A percentile compares a stretch with the other conserved stretches of the same genome.
These are phyloP conservation scores for Polyploca ridens DNA, from an alignment of 2,888 invertebrate species.

Conservation along the genomic window DNA sequence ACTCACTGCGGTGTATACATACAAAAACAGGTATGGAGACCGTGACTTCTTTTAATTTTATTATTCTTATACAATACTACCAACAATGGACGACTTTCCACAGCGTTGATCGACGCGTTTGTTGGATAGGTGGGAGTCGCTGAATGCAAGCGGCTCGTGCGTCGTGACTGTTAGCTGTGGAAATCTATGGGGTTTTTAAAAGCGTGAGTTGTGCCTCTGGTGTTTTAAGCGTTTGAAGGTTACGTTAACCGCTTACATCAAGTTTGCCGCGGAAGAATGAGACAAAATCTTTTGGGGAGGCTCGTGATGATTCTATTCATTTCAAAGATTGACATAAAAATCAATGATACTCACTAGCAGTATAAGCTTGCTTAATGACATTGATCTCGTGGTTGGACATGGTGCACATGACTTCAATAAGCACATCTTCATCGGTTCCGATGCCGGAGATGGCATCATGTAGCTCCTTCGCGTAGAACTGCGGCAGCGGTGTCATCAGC, in stretches of 20 bases:
- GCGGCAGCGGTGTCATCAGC: constrained; percentile 92
- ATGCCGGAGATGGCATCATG: constrained; percentile 93
- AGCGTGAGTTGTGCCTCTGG: too few relatives aligned
- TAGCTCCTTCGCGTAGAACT: constrained; percentile 93
- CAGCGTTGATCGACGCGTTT: neutral
- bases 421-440: constrained; percentile 93
- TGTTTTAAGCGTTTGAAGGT: too few relatives aligned
- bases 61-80: neutral
- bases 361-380: constrained; percentile 91
- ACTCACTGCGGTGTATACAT: neutral
- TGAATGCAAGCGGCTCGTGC: too few relatives aligned
- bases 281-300: too few relatives aligned
- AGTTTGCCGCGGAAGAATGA: too few relatives aligned
- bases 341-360: constrained; percentile 86
- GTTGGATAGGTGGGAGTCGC: too few relatives aligned
- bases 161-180: too few relatives aligned
- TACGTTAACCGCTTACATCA: too few relatives aligned
- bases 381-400: constrained; percentile 93
- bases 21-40: neutral
- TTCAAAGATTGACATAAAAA: too few relatives aligned
- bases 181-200: too few relatives aligned
- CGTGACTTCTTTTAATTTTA: neutral
- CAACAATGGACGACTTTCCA: neutral
- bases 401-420: constrained; percentile 95
- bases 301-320: too few relatives aligned